phyloP scores from a whole-genome alignment of 2,888 invertebrate species.

The Thelaira solivaga region DNA sequence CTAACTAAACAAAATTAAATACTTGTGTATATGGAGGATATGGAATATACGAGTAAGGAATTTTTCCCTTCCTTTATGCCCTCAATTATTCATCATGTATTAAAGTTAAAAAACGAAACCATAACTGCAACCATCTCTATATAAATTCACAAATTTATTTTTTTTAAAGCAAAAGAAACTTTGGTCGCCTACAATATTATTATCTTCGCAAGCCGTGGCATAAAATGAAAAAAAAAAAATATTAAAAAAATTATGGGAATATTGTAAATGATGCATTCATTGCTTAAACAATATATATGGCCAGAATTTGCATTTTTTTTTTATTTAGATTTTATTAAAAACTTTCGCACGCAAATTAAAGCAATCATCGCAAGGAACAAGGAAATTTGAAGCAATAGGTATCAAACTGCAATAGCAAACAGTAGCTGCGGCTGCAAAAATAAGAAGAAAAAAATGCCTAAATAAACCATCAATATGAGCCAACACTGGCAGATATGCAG shows the following conservation, averaged over 20 bases:
- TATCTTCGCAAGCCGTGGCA: constrained; percentile 5
- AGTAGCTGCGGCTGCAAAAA: constrained; percentile 53
- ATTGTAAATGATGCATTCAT: constrained; percentile 34
- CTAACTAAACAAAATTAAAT: too few species aligned
- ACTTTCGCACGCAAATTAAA: constrained; percentile 76
- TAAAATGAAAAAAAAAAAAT: background rate
- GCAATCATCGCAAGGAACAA: constrained; percentile 70
- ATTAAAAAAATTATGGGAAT: constrained; percentile 45
- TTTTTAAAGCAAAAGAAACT: constrained; percentile 1
- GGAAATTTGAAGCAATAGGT: constrained; percentile 55
- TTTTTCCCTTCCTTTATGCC: too few species aligned
- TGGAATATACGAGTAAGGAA: too few species aligned
- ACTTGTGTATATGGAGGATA: too few species aligned
- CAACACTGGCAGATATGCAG: constrained; percentile 29
- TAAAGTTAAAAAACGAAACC: too few species aligned
- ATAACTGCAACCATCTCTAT: too few species aligned
- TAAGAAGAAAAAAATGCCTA: background rate
- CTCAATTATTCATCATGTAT: too few species aligned
- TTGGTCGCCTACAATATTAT: constrained; percentile 48
- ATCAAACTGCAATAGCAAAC: constrained; percentile 62
- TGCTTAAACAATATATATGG: constrained; percentile 15
- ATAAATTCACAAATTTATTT: background rate
- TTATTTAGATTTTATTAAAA: constrained; percentile 65
- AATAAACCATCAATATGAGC: background rate
- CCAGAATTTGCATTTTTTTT: constrained; percentile 33